These are phyloP conservation scores for Physocephala rufipes DNA, from an alignment of 2,888 invertebrate species.

Conservation along the genomic window DNA sequence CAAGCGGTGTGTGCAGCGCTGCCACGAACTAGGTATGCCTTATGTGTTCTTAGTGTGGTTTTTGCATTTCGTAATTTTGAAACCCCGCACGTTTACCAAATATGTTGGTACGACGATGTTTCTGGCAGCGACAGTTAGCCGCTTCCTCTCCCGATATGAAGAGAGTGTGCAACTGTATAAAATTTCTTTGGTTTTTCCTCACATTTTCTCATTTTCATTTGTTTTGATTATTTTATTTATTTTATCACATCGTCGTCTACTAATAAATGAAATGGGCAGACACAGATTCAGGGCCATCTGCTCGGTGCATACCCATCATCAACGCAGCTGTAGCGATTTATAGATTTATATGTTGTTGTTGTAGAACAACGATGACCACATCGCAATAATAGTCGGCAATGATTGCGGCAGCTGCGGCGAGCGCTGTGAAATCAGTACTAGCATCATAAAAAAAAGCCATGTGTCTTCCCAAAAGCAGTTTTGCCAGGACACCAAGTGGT, in stretches of 20 bases:
- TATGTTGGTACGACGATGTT: neutral
- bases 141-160: neutral
- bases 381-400: conserved; percentile 61
- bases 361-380: conserved; percentile 56
- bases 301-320: conserved; percentile 66
- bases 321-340: conserved; percentile 57
- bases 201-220: too few relatives aligned
- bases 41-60: neutral
- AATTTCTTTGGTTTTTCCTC: conserved; percentile 5
- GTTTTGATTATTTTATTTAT: too few relatives aligned
- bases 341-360: too few relatives aligned
- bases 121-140: neutral
- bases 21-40: neutral
- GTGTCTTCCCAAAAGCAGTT: conserved; percentile 64
- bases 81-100: neutral
- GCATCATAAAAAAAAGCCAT: conserved; percentile 60
- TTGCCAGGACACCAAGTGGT: conserved; percentile 51
- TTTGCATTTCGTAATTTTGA: conserved; percentile 6
- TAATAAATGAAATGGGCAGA: conserved; percentile 66
- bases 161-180: neutral
- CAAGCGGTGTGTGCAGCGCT: neutral
- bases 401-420: conserved; percentile 56
- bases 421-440: conserved; percentile 53
- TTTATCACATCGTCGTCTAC: conserved; percentile 62
- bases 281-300: conserved; percentile 67